Base-by-base conservation (phyloP, 2,797 vertebrate species). In the Myotis daubentonii region DNA sequence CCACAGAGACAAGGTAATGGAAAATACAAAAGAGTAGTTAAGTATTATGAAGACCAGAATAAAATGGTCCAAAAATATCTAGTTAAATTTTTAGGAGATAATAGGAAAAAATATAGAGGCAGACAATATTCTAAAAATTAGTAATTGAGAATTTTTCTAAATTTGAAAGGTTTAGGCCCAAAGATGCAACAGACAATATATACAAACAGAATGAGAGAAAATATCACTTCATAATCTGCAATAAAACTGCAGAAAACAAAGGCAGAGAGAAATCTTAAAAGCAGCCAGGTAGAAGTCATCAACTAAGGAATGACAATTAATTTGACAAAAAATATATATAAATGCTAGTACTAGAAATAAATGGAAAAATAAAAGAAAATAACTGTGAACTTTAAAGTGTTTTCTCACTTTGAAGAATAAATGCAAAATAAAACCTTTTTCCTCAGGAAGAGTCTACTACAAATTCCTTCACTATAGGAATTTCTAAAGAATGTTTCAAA, bases 191-290 rank as follows among this genome's bases (percentile, higher is more conserved):
- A 53, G 60, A 17, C 15, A 71, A 78, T 76, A 62, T 28, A 62
- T 5, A 95, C 3, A 74, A 74, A 36, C 30, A 84, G 72, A 91
- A 33, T 70, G 20, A 80, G 66, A 60, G 72, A 74, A 83, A 85
- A 70, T 30, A 84, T 72, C 22, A 86, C 23, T 81, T 81, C 57
- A 51, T 70, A 38, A 20, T 68, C 33, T 88, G 44, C 38, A 72
- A 76, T 76, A 94, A 57, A 93, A 57, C 44, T 88, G 22, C 10
- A 93, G 66, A 88, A 83, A 74, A 62, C 9, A 83, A 91, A 93
- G 41, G 10, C 38, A 91, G 20, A 86, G 23, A 84, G 6, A 65
- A 55, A 82, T 49, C 15, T 76, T 86, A 89, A 92, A 84, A 80
- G 30, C 7, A 82, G n/a, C 8, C 15, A 47, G n/a, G 41, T 41